Evolutionary conservation across 1,140 invertebrate genomes (phyloP).

Genomic region (Drosophila teissieri): DNA sequence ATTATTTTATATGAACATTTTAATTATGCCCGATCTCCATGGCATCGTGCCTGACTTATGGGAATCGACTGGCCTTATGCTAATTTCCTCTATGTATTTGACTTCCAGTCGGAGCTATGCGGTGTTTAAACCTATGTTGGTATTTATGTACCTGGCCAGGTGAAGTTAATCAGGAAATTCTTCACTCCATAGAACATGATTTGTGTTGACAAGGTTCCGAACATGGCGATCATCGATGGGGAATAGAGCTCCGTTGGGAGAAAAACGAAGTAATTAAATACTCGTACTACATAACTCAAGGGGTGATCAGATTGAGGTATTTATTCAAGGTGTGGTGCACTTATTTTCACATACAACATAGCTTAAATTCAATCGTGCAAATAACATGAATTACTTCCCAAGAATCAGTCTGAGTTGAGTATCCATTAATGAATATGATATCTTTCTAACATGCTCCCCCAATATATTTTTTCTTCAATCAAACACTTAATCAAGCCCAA

Average conservation of each 20-base stretch:
- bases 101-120: conserved; percentile 13
- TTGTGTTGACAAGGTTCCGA: conserved; percentile 48
- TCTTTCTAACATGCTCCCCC: too few relatives aligned
- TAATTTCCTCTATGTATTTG: conserved; percentile 15
- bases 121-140: conserved; percentile 12
- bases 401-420: not conserved
- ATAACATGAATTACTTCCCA: not conserved
- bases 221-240: conserved; percentile 25
- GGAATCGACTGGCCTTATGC: conserved; percentile 31
- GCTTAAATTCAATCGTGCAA: not conserved
- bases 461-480: not conserved
- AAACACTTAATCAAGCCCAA: not conserved
- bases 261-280: conserved; percentile 1
- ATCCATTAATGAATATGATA: not conserved
- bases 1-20: conserved; percentile 59
- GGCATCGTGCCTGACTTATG: conserved; percentile 44
- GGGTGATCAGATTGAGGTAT: not conserved
- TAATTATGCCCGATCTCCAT: conserved; percentile 31
- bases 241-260: not conserved
- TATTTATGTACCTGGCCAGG: conserved; percentile 22
- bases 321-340: conserved; percentile 2
- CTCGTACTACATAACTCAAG: too few relatives aligned
- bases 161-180: conserved; percentile 54
- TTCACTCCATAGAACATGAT: conserved; percentile 48
- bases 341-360: not conserved